Percentiles rank a stretch among this genome's conserved stretches.
Conservation (phyloP, 1,140 invertebrate species). For the Laupala kohalensis region DNA sequence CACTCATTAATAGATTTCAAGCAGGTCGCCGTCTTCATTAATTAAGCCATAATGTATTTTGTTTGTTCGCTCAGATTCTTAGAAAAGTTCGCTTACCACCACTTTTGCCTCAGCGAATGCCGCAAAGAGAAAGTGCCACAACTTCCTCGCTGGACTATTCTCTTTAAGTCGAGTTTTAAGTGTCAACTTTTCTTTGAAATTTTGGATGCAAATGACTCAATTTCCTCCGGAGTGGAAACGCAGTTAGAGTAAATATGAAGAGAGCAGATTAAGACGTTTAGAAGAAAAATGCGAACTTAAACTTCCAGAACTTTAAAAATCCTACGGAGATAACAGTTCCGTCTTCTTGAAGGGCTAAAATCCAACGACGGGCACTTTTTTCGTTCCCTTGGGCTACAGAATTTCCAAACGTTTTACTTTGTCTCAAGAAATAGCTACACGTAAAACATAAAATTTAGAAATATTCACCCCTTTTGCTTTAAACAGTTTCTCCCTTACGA, state of each 20-base stretch:
- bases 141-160: neutral
- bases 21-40: neutral
- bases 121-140: neutral
- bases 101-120: neutral
- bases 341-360: no score
- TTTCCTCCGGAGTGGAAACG: neutral
- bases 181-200: neutral
- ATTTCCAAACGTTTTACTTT: no score
- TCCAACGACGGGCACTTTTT: neutral
- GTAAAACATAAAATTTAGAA: no score
- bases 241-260: neutral
- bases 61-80: neutral
- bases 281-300: neutral
- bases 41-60: neutral
- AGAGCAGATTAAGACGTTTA: neutral
- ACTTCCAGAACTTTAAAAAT: neutral
- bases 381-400: no score
- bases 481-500: no score
- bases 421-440: no score
- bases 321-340: neutral
- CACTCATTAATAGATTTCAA: neutral
- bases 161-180: neutral
- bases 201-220: neutral
- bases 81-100: neutral
- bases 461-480: no score